Base-by-base conservation (phyloP, 2,113 vertebrate genomes). In the Menidia beryllina region DNA sequence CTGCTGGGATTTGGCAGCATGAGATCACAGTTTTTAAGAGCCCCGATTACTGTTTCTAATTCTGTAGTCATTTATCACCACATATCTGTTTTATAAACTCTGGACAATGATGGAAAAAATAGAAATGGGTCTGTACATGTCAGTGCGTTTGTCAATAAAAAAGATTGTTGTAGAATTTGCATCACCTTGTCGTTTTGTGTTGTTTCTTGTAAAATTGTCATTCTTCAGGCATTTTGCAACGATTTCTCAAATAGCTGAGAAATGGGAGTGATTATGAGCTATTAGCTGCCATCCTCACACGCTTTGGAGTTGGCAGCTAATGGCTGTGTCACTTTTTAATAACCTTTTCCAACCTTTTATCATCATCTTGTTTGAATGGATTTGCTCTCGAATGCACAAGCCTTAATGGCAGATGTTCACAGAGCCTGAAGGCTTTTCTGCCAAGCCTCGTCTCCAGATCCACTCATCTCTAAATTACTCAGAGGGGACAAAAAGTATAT, bases 271-370 rank as follows among this genome's bases (percentile, higher is more conserved):
- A 12, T n/a, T 30, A n/a, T 27, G 7, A 34, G 27, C 2, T 38
- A 9, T 41, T 41, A 41, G 7, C 36, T 8, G 8, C 7, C 21
- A 17, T 21, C 20, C 20, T 39, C 34, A 58, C 34, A 58, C 25
- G 23, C 57, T 27, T 39, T 27, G 25, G 4, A 13, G 36, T 49
- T 50, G 68, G 21, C 53, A 53, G 25, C 53, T 79, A 64, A 74
- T 62, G 63, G 59, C 56, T 43, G 19, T 63, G 45, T 65, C 38
- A 26, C 26, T 36, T 66, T 60, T 65, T 58, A 65, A 66, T 66
- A 77, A 72, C 64, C 45, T 61, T 69, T 61, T 59, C 38, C 36
- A 81, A 50, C 52, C 48, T 70, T 72, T 78, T 69, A 57, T 57
- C 61, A 27, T 69, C 55, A 15, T 51, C 34, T 43, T 66, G 50